Evolutionary conservation across 1,140 invertebrate genomes (phyloP).

Genomic region (Drosophila carrolli): DNA sequence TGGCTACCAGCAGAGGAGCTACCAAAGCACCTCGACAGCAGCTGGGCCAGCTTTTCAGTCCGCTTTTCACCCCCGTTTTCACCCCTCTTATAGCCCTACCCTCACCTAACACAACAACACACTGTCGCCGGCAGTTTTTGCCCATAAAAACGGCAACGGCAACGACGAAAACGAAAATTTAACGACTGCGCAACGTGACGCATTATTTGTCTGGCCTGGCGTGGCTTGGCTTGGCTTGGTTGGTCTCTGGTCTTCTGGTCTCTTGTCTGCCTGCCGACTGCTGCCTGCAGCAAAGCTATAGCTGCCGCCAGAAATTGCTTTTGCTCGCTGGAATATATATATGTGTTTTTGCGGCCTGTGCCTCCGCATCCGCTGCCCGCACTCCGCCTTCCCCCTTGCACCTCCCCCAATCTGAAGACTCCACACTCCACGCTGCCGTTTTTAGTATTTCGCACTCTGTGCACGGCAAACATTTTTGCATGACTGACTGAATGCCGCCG

Average conservation of each 20-base stretch:
- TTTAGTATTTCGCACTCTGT: constrained; percentile 80
- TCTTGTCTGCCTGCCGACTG: constrained; percentile 35
- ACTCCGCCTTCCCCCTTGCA: not conserved
- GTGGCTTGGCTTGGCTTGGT: constrained; percentile 26
- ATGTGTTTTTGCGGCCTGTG: constrained; percentile 38
- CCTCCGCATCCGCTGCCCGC: constrained; percentile 25
- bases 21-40: constrained; percentile 55
- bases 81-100: constrained; percentile 9
- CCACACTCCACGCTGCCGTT: constrained; percentile 68
- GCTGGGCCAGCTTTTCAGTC: constrained; percentile 55
- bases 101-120: constrained; percentile 31
- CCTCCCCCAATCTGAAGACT: constrained; percentile 19
- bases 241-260: constrained; percentile 20
- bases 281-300: constrained; percentile 47
- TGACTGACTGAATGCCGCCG: constrained; percentile 76
- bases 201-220: constrained; percentile 76
- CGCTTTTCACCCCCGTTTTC: constrained; percentile 1
- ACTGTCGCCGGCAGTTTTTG: constrained; percentile 67
- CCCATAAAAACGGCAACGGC: constrained; percentile 74
- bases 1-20: constrained; percentile 62
- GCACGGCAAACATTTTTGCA: constrained; percentile 80
- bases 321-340: constrained; percentile 63
- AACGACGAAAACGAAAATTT: constrained; percentile 80
- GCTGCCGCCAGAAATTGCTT: constrained; percentile 80
- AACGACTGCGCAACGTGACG: constrained; percentile 82